phyloP scores from a whole-genome alignment of 2,113 vertebrate genomes.

The Laticauda colubrina region DNA sequence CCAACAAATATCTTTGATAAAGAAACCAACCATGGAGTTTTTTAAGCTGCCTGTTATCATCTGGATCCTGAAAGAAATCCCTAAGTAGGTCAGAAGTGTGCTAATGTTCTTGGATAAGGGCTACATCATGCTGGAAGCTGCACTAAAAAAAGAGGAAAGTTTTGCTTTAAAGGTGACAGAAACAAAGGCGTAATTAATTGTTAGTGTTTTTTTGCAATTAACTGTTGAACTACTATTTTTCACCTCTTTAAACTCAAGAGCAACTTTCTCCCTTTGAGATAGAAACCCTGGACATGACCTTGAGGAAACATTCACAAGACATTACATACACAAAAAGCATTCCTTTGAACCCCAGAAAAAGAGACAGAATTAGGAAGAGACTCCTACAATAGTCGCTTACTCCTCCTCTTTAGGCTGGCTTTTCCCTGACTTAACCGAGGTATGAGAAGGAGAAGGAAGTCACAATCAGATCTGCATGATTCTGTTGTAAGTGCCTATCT shows the following conservation, averaged over 20 bases:
- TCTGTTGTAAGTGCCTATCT: neutral
- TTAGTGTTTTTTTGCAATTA: neutral
- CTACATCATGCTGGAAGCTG: neutral
- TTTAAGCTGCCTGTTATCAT: neutral
- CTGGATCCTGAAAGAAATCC: neutral
- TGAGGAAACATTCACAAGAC: neutral
- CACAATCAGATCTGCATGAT: neutral
- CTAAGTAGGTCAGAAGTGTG: neutral
- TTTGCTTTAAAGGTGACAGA: neutral
- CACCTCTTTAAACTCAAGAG: neutral
- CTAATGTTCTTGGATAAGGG: neutral
- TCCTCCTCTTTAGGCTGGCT: neutral
- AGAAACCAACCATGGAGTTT: neutral
- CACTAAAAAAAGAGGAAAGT: neutral
- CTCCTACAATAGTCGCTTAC: neutral
- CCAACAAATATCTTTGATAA: neutral
- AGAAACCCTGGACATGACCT: neutral
- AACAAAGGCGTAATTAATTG: neutral
- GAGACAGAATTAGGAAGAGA: neutral
- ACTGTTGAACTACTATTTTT: neutral
- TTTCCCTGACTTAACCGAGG: neutral
- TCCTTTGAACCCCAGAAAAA: neutral
- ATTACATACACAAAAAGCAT: neutral
- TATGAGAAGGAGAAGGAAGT: neutral
- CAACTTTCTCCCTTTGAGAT: neutral